Base-by-base conservation (phyloP, 1,140 invertebrate genomes). In the Triops cancriformis region DNA sequence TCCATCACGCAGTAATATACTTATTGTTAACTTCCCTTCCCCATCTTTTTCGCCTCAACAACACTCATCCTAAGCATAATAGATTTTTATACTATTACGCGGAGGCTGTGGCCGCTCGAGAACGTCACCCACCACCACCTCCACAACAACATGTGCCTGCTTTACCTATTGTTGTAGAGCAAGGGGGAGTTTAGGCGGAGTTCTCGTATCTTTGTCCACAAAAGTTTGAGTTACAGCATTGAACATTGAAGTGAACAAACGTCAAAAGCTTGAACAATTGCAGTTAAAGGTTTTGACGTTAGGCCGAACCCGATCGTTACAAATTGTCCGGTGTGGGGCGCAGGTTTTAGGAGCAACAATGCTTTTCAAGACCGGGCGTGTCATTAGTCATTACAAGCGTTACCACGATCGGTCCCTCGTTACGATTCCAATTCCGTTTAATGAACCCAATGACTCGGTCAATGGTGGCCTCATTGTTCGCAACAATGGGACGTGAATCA, bases 381-480 rank as follows among this genome's bases (percentile, higher is more conserved):
- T 18, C 51, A 64, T 64, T 64, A 64, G 51, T 64, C 51, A 64
- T 64, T 64, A 64, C 4, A 64, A 23, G 18, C 18, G 14, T 64
- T 64, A 64, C 51, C 51, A n/a, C 51, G 51, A 64, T 64, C 51
- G 23, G 18, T n/a, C 51, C 14, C 51, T 64, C 51, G 51, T 64
- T 64, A 64, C 51, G 14, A 64, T 64, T 64, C 51, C 51, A 64
- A 64, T 64, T 64, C 51, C 51, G 51, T 64, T 64, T 64, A 64
- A 64, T 64, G 51, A 64, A 64, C 51, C 51, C 51, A 64, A 64
- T 37, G 31, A 37, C 31, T 37, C 31, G 31, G 31, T 37, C 31
- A 37, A 37, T 64, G 51, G 51, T 64, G 51, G 10, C 51, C 14
- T 64, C 23, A 64, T 64, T 64, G 51, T 64, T 64, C 51, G 51